Conservation (phyloP, 37 sponge, comb jelly and placozoan species). For the Bolinopsis microptera region DNA sequence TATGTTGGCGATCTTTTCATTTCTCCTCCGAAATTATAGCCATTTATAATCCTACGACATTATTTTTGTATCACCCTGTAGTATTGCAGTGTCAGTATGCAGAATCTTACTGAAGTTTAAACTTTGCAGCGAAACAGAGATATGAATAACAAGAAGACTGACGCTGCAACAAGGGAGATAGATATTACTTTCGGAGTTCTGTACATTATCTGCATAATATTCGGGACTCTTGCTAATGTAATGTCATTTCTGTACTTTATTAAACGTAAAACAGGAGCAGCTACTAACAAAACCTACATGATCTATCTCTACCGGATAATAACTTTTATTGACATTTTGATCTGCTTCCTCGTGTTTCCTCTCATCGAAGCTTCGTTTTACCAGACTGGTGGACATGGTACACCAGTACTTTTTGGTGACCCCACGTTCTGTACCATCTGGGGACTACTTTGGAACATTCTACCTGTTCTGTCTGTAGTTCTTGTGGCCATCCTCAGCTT, state of each 20-base stretch:
- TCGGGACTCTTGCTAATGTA: neutral
- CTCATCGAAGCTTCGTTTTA: neutral
- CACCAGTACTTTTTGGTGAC: neutral
- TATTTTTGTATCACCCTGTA: no score
- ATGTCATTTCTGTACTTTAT: neutral
- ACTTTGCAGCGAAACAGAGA: no score
- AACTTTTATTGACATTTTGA: neutral
- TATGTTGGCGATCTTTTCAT: no score
- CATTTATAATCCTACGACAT: no score
- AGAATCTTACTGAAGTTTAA: no score
- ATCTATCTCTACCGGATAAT: neutral
- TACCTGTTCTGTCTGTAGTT: neutral
- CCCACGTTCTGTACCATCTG: slow-evolving; percentile 5
- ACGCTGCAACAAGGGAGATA: no score
- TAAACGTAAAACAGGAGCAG: neutral
- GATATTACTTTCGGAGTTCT: neutral
- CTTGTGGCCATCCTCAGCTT: slow-evolving; percentile 1
- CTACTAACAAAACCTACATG: slow-evolving; percentile 2
- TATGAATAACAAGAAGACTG: no score
- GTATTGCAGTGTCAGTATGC: no score
- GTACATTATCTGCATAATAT: neutral
- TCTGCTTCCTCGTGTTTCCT: slow-evolving; percentile 3
- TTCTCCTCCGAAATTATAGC: no score
- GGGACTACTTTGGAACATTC: neutral
- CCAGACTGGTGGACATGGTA: neutral